phyloP scores from a whole-genome alignment of 1,140 invertebrate genomes.

The Paralvinella palmiformis region DNA sequence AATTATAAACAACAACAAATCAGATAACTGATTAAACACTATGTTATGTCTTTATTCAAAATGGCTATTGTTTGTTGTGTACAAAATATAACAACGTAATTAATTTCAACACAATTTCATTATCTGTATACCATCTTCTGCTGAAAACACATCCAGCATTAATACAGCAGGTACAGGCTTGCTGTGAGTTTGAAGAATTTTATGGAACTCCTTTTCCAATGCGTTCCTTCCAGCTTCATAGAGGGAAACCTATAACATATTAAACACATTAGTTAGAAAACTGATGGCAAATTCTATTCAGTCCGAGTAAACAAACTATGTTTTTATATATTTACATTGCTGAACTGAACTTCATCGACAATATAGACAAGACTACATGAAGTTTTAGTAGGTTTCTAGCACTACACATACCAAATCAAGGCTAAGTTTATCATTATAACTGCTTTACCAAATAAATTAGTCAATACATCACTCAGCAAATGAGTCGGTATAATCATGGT shows the following conservation, averaged over 20 bases:
- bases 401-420: too few species aligned
- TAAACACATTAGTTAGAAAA: too few species aligned
- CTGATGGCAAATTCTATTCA: too few species aligned
- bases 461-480: too few species aligned
- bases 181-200: constrained; percentile 76
- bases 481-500: too few species aligned
- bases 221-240: constrained; percentile 68
- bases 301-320: too few species aligned
- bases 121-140: constrained; percentile 67
- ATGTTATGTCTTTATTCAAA: neutral
- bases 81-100: neutral
- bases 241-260: constrained; percentile 59
- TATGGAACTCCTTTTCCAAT: constrained; percentile 80
- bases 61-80: neutral
- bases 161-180: constrained; percentile 77
- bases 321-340: too few species aligned
- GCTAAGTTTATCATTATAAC: too few species aligned
- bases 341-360: too few species aligned
- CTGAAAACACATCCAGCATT: constrained; percentile 74
- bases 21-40: neutral
- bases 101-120: neutral
- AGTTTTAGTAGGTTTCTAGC: too few species aligned
- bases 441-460: too few species aligned
- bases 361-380: too few species aligned
- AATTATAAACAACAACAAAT: neutral